These are phyloP conservation scores for Ormyrus labotus DNA, from an alignment of 2,888 invertebrate genomes.

Conservation along the genomic window DNA sequence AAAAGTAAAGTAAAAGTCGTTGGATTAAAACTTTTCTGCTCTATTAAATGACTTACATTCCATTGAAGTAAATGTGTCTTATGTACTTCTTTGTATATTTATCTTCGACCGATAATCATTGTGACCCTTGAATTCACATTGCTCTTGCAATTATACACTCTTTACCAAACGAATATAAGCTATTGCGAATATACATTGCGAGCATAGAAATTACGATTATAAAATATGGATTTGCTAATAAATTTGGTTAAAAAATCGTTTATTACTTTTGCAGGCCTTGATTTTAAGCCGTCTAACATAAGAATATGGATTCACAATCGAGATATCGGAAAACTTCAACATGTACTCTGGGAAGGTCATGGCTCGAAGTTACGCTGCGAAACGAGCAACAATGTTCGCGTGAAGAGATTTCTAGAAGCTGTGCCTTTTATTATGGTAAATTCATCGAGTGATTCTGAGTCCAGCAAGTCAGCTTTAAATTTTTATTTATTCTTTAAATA, in stretches of 20 bases:
- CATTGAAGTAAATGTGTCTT: constrained; percentile 4
- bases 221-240: background rate
- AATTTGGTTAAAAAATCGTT: background rate
- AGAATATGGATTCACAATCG: constrained; percentile 97
- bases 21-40: no score
- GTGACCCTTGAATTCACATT: background rate
- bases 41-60: background rate
- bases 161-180: no score
- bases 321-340: constrained; percentile 90
- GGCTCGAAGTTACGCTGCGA: constrained; percentile 89
- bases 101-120: background rate
- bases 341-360: constrained; percentile 93
- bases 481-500: background rate
- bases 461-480: no score
- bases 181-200: no score
- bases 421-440: constrained; percentile 95
- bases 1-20: no score
- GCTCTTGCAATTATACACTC: constrained; percentile 1
- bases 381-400: constrained; percentile 88
- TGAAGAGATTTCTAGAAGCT: constrained; percentile 91
- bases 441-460: no score
- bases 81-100: constrained; percentile 6
- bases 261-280: constrained; percentile 79
- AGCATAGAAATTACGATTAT: background rate
- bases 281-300: constrained; percentile 91